These are phyloP conservation scores for Montipora foliosa DNA, from an alignment of 64 coral and sea anemone species.

Conservation along the genomic window DNA sequence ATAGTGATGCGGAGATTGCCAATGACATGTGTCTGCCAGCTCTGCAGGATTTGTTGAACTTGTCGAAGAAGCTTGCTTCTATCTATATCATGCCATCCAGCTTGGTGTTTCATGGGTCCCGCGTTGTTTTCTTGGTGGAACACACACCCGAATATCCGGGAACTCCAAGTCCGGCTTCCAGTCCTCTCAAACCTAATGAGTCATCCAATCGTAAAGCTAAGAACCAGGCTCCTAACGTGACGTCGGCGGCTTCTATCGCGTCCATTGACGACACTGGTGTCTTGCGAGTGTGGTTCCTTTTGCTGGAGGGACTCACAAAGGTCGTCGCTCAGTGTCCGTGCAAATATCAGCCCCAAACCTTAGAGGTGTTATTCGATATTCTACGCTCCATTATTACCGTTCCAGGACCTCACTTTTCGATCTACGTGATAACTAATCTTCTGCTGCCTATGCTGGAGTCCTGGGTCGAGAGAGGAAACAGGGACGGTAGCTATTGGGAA, in stretches of 20 bases:
- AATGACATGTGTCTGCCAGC: conserved; percentile 95
- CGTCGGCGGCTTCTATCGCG: conserved; percentile 80
- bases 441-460: conserved; percentile 92
- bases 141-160: conserved; percentile 46
- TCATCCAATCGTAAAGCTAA: conserved; percentile 31
- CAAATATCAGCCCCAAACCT: conserved; percentile 94
- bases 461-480: conserved; percentile 89
- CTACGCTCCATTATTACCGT: conserved; percentile 86
- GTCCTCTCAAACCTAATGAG: conserved; percentile 49
- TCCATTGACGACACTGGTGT: conserved; percentile 97
- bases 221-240: conserved; percentile 17
- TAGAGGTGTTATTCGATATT: conserved; percentile 97
- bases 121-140: conserved; percentile 72
- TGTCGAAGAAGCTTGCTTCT: conserved; percentile 95
- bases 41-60: conserved; percentile 75
- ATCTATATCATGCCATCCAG: conserved; percentile 98
- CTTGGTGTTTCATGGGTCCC: conserved; percentile 93
- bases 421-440: conserved; percentile 85
- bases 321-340: conserved; percentile 91
- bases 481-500: conserved; percentile 91
- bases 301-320: conserved; percentile 93
- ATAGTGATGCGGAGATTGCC: conserved; percentile 65
- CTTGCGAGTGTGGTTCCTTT: conserved; percentile 96
- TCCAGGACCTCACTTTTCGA: conserved; percentile 97
- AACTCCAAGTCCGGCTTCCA: conserved; percentile 52